Percentiles rank a stretch among this genome's conserved stretches.
These are phyloP conservation scores for Drosophila navojoa DNA, from an alignment of 1,140 invertebrate genomes.

Conservation along the genomic window DNA sequence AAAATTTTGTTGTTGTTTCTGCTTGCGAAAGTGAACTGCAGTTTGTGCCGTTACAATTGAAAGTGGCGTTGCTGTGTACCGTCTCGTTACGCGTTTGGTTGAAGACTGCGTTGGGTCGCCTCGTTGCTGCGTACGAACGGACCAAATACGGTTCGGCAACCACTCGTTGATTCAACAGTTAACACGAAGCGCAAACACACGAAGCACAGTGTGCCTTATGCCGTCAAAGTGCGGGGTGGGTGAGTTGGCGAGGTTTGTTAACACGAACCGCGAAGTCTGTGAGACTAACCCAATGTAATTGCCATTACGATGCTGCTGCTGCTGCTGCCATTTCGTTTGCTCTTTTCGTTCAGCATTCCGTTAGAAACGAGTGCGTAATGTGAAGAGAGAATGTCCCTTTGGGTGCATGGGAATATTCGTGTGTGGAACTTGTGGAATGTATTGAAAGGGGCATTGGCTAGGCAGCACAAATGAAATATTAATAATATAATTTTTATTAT, in stretches of 20 bases:
- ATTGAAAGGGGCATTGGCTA: background rate
- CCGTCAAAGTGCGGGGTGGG: background rate
- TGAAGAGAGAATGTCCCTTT: constrained; percentile 63
- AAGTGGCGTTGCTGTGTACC: constrained; percentile 59
- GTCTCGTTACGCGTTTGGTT: constrained; percentile 63
- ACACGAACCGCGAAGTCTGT: constrained; percentile 51
- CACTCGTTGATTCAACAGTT: constrained; percentile 83
- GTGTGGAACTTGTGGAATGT: constrained; percentile 25
- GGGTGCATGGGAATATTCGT: constrained; percentile 1
- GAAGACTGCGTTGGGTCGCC: constrained; percentile 51
- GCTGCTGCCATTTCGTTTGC: constrained; percentile 46
- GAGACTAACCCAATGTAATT: constrained; percentile 75
- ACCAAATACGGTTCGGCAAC: constrained; percentile 61
- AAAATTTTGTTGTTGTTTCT: constrained; percentile 1
- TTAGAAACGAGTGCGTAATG: constrained; percentile 49
- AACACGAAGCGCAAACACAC: constrained; percentile 41
- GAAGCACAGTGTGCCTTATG: constrained; percentile 20
- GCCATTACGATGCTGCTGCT: constrained; percentile 67
- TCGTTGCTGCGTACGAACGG: constrained; percentile 36
- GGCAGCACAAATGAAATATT: background rate
- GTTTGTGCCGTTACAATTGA: constrained; percentile 18
- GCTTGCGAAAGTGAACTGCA: constrained; percentile 4
- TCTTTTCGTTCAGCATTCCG: constrained; percentile 56
- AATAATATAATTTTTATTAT: background rate
- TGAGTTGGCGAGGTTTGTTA: constrained; percentile 24